These are phyloP conservation scores for Tolmerus cingulatus DNA, from an alignment of 2,888 invertebrate species.

Conservation along the genomic window DNA sequence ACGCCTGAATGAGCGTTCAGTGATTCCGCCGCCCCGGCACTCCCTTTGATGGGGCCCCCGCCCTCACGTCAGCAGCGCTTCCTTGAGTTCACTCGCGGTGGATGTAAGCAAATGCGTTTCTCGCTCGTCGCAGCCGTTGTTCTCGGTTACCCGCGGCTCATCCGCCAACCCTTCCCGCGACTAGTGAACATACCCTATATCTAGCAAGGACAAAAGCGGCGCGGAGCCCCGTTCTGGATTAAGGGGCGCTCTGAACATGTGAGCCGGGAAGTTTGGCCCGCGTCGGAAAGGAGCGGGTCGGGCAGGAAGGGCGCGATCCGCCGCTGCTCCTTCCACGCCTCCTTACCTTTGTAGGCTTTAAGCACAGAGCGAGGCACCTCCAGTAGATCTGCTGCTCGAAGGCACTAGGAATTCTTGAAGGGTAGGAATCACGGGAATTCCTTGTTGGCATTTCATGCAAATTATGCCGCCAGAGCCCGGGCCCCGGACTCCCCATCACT, in stretches of 20 bases:
- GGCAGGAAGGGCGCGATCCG: neutral
- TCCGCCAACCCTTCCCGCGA: neutral
- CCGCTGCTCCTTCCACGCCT: neutral
- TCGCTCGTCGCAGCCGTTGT: neutral
- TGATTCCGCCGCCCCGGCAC: conserved; percentile 33
- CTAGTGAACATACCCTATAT: neutral
- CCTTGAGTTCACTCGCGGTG: neutral
- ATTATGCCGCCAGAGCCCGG: conserved; percentile 33
- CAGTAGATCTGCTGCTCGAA: conserved; percentile 4
- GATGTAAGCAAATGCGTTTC: neutral
- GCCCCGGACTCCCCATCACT: neutral
- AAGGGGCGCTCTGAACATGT: neutral
- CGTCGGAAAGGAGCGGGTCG: neutral
- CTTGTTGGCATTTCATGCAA: conserved; percentile 41
- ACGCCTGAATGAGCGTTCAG: conserved; percentile 50
- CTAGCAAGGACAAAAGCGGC: neutral
- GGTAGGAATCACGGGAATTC: conserved; percentile 36
- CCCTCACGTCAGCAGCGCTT: neutral
- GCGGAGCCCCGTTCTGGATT: neutral
- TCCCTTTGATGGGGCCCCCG: neutral
- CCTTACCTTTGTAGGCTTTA: conserved; percentile 3
- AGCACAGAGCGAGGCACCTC: neutral
- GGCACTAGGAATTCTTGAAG: conserved; percentile 19
- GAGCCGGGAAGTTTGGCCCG: neutral
- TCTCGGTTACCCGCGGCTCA: neutral